These are phyloP conservation scores for Spodoptera littoralis DNA, from an alignment of 2,888 invertebrate genomes.

Conservation along the genomic window DNA sequence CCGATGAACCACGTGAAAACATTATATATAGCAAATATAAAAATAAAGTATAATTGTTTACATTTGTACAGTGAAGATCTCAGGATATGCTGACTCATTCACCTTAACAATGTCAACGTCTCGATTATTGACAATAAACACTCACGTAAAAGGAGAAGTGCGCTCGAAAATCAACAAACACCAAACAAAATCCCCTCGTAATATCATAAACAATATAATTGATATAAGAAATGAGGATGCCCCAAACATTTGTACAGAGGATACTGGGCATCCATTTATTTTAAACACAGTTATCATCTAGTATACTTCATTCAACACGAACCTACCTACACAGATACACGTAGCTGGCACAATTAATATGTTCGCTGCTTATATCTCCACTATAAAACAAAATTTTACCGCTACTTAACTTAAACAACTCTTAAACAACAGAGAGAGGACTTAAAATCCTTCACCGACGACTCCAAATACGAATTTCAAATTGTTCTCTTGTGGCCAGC, in stretches of 20 bases:
- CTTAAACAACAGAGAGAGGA: conserved; percentile 84
- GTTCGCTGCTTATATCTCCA: conserved; percentile 78
- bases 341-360: conserved; percentile 82
- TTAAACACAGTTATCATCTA: conserved; percentile 71
- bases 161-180: conserved; percentile 49
- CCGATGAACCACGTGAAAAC: conserved; percentile 46
- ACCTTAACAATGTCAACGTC: conserved; percentile 58
- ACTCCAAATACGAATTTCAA: conserved; percentile 87
- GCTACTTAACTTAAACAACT: conserved; percentile 82
- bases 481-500: conserved; percentile 82
- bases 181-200: conserved; percentile 47
- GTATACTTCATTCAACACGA: conserved; percentile 69
- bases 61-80: conserved; percentile 44
- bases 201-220: conserved; percentile 52
- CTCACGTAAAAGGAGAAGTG: conserved; percentile 51
- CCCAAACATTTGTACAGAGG: conserved; percentile 58
- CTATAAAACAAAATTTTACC: conserved; percentile 84
- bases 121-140: conserved; percentile 54
- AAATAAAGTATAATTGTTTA: conserved; percentile 56
- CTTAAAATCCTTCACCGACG: conserved; percentile 86
- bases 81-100: conserved; percentile 55
- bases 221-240: conserved; percentile 50
- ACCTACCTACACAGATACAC: conserved; percentile 66
- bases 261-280: conserved; percentile 58
- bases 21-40: conserved; percentile 52